Evolutionary conservation across 2,113 vertebrate genomes (phyloP).

Genomic region (Anser cygnoides): DNA sequence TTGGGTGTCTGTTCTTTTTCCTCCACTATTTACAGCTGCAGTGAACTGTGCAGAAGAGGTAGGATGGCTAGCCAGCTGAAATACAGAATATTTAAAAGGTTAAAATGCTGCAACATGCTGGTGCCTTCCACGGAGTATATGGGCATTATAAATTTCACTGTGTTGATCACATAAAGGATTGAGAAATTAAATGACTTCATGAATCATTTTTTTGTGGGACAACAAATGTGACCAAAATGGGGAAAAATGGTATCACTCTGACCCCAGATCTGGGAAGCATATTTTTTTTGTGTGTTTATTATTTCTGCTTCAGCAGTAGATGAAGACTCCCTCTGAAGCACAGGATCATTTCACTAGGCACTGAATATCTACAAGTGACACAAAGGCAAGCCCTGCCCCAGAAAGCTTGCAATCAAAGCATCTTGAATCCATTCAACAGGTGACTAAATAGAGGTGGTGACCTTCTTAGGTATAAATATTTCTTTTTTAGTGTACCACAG

Average conservation of each 20-base stretch:
- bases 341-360: constrained; percentile 1
- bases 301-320: constrained; percentile 13
- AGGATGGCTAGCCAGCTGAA: constrained; percentile 61
- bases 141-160: constrained; percentile 39
- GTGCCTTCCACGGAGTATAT: constrained; percentile 49
- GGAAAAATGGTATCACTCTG: constrained; percentile 15
- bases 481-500: constrained; percentile 47
- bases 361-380: not conserved
- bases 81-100: constrained; percentile 69
- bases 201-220: constrained; percentile 61
- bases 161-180: not conserved
- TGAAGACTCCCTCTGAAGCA: not conserved
- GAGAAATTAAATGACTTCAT: constrained; percentile 55
- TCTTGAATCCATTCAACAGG: constrained; percentile 63
- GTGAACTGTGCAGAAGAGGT: constrained; percentile 67
- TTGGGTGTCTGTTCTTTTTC: constrained; percentile 64
- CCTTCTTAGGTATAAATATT: constrained; percentile 61
- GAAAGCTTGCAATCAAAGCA: constrained; percentile 31
- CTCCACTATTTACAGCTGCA: constrained; percentile 72
- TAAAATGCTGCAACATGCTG: constrained; percentile 67
- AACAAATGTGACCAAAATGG: constrained; percentile 55
- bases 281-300: not conserved
- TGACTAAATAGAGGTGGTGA: constrained; percentile 58
- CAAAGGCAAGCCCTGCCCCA: constrained; percentile 20
- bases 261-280: constrained; percentile 5